Conservation (phyloP, 2,888 invertebrate genomes). For the Elaeidobius kamerunicus region DNA sequence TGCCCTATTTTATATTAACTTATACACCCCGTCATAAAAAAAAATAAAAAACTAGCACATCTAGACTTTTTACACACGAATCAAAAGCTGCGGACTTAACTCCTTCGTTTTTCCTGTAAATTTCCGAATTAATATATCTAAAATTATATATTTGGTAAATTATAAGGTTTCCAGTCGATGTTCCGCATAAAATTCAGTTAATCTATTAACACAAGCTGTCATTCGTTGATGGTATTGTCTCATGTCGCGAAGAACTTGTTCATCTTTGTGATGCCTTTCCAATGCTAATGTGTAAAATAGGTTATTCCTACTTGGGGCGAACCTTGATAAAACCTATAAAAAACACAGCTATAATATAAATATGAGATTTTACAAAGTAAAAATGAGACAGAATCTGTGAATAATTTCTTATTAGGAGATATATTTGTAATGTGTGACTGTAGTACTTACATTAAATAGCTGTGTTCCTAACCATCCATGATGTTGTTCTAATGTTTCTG, state of each 20-base stretch:
- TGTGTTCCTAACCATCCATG: conserved; percentile 76
- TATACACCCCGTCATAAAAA: too few relatives aligned
- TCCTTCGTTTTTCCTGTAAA: neutral
- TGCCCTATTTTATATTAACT: too few relatives aligned
- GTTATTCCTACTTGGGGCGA: conserved; percentile 39
- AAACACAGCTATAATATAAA: conserved; percentile 18
- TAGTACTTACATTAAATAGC: conserved; percentile 66
- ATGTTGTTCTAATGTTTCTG: conserved; percentile 66
- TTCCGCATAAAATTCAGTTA: conserved; percentile 59
- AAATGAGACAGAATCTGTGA: conserved; percentile 1
- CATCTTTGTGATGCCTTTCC: conserved; percentile 42
- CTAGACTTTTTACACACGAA: too few relatives aligned
- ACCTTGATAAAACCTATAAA: conserved; percentile 40
- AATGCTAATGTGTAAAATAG: conserved; percentile 38
- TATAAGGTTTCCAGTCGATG: conserved; percentile 52
- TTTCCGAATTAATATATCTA: neutral
- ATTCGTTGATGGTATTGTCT: conserved; percentile 54
- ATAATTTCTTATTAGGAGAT: too few relatives aligned
- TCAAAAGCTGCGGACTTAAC: neutral
- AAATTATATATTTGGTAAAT: neutral
- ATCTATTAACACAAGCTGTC: conserved; percentile 56
- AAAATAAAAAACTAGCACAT: too few relatives aligned
- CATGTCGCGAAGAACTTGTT: conserved; percentile 47
- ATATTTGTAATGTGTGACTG: neutral
- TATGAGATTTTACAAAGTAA: neutral